Evolutionary conservation across 2,888 invertebrate genomes (phyloP).

Genomic region (Drosophila demipolita): DNA sequence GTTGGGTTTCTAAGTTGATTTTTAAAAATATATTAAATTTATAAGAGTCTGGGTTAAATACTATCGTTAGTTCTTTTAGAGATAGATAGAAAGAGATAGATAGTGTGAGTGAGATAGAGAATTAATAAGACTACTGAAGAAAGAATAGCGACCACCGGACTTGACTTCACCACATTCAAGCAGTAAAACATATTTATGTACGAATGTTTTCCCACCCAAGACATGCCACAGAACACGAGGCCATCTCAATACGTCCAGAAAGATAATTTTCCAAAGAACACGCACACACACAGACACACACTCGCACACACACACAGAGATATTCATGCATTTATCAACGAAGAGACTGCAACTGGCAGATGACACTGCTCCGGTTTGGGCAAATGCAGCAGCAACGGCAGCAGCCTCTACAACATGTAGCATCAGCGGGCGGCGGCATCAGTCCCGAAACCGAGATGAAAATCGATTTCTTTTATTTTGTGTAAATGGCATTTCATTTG

Average conservation of each 20-base stretch:
- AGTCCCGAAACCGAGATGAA: conserved; percentile 49
- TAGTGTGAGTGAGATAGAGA: background rate
- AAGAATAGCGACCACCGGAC: conserved; percentile 1
- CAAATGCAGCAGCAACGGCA: conserved; percentile 41
- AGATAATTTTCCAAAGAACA: conserved; percentile 60
- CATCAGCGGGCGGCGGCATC: conserved; percentile 57
- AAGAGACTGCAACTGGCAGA: conserved; percentile 54
- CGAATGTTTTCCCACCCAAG: conserved; percentile 57
- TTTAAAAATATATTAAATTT: background rate
- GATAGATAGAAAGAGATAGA: background rate
- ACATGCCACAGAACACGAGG: conserved; percentile 65
- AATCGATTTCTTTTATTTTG: conserved; percentile 76
- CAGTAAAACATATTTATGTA: conserved; percentile 32
- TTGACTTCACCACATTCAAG: conserved; percentile 13
- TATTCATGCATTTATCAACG: conserved; percentile 30
- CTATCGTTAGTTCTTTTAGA: background rate
- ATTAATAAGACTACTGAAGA: background rate
- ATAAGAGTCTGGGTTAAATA: background rate
- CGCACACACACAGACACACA: conserved; percentile 20
- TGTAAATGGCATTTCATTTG: conserved; percentile 75
- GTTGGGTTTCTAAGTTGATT: background rate
- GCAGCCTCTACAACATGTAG: conserved; percentile 1
- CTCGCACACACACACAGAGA: conserved; percentile 21
- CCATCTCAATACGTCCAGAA: conserved; percentile 45
- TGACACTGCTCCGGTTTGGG: conserved; percentile 72